These are phyloP conservation scores for Stomatorhinus ivindoensis DNA, from an alignment of 2,113 vertebrate genomes.

Conservation along the genomic window DNA sequence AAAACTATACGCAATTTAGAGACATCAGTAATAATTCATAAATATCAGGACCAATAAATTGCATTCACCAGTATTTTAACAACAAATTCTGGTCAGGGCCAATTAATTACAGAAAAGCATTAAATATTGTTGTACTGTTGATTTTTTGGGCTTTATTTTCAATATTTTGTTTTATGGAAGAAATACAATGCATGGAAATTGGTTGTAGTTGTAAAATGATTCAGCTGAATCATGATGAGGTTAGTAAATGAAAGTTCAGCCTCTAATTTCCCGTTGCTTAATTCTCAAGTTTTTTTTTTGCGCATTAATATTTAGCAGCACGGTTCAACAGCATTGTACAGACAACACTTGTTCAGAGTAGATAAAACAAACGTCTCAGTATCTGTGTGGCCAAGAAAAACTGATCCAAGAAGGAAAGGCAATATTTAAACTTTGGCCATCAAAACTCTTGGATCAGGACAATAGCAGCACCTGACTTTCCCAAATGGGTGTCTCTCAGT, in stretches of 20 bases:
- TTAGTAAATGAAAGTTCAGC: not conserved
- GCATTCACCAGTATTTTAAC: not conserved
- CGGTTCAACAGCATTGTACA: constrained; percentile 37
- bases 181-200: not conserved
- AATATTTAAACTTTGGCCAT: not conserved
- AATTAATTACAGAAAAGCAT: not conserved
- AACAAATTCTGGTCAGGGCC: not conserved
- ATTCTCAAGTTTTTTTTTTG: not conserved
- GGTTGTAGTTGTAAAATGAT: not conserved
- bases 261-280: not conserved
- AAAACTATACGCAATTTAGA: constrained; percentile 23
- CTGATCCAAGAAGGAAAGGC: not conserved
- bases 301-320: constrained; percentile 39
- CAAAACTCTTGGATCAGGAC: not conserved
- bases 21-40: not conserved
- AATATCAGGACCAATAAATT: not conserved
- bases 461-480: not conserved
- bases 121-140: not conserved
- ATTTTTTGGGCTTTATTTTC: not conserved
- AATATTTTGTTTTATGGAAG: not conserved
- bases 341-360: constrained; percentile 47
- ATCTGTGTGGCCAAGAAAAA: constrained; percentile 14
- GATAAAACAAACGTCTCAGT: constrained; percentile 45
- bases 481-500: not conserved
- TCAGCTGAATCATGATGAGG: not conserved